These are phyloP conservation scores for Dipodomys stephensi DNA, from an alignment of 2,113 vertebrate species.

Conservation along the genomic window DNA sequence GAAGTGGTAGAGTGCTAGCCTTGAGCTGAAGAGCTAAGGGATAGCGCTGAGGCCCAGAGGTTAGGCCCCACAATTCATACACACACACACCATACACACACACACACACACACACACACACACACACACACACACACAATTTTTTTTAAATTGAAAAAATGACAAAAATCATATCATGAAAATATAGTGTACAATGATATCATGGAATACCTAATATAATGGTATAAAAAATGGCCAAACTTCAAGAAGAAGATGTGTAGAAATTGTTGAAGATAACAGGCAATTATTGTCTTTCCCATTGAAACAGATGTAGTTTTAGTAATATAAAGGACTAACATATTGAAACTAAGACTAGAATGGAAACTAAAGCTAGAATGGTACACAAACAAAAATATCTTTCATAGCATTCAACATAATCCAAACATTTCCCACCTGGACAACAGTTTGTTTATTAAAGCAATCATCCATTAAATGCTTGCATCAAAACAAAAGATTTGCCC, in stretches of 20 bases:
- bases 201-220: constrained; percentile 19
- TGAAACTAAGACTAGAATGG: constrained; percentile 29
- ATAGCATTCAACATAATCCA: not conserved
- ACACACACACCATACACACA: too few relatives aligned
- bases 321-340: not conserved
- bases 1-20: too few relatives aligned
- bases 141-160: too few relatives aligned
- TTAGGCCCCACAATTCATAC: too few relatives aligned
- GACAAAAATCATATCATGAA: too few relatives aligned
- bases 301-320: not conserved
- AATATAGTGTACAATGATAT: too few relatives aligned
- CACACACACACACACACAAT: too few relatives aligned
- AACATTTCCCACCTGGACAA: not conserved
- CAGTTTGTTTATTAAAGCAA: not conserved
- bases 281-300: not conserved
- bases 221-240: not conserved
- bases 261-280: not conserved
- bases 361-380: constrained; percentile 21
- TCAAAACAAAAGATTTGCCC: not conserved
- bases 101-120: too few relatives aligned
- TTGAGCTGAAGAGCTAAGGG: too few relatives aligned
- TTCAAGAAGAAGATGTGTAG: not conserved
- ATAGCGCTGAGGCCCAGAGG: too few relatives aligned
- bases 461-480: not conserved
- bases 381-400: constrained; percentile 13